Evolutionary conservation across 2,888 invertebrate genomes (phyloP), one percentile per base, ranked within the genome.

Genomic region (Eurytoma adleriae): DNA sequence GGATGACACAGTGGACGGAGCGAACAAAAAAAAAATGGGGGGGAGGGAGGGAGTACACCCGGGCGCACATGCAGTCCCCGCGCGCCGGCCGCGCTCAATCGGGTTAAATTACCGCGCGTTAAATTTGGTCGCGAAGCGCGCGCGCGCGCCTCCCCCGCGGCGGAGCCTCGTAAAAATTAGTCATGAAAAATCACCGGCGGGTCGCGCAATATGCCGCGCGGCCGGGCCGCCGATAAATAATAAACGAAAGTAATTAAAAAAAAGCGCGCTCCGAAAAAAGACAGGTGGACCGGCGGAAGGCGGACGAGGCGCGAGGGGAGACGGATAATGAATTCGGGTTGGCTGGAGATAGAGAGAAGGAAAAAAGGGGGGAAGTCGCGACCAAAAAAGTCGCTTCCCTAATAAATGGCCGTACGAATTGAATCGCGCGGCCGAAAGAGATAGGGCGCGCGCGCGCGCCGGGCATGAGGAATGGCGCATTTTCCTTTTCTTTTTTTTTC

Each of bases 381-480:
- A 40, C 5, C 40, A 40, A 40, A 40, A 40, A 40, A 40, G 40
- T 40, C 40, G 40, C 40, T 7, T 40, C 40, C 40, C 40, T 40
- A 40, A 40, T 7, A 40, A 18, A 68, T 24, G 56, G n/a, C 12
- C 13, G 18, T 18, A 30, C 7, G 7, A 64, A 54, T 5, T 27
- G 48, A 56, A 59, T 1, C 1, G 56, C 48, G 40, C 30, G 16
- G 30, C 27, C 18, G 30, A n/a, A 54, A 16, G 24, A 18, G 64
- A 56, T 5, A 56, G 18, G 54, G 30, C 50, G 56, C 13, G 30
- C 48, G 30, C 48, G 62, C 72, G 71, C 73, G 54, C 72, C 50
- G 52, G 27, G 67, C 16, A 79, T 74, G 70, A 79, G 61, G 62
- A 74, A 80, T 76, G 66, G 70, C 67, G 71, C 64, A 57, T 74